Percentiles rank a stretch among this genome's conserved stretches.
Conservation (phyloP, 1,140 invertebrate species). For the Neodiprion fabricii region DNA sequence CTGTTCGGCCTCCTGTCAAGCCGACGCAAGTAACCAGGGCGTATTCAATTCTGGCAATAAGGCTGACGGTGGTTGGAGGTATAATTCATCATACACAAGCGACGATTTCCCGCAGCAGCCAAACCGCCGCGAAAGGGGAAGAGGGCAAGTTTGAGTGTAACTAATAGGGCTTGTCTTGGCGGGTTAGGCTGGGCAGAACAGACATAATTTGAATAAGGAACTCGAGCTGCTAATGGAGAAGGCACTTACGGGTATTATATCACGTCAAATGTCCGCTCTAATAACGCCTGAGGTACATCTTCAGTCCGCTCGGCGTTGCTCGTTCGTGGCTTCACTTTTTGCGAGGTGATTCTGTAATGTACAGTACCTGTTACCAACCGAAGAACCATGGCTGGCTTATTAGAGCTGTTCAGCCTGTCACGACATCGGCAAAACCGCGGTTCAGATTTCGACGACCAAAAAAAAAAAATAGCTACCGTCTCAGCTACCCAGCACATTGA, state of each 20-base stretch:
- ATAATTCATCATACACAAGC: neutral
- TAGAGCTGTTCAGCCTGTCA: no score
- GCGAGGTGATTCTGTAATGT: no score
- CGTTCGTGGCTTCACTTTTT: conserved; percentile 30
- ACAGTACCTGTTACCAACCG: no score
- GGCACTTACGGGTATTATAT: conserved; percentile 37
- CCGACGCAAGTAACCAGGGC: no score
- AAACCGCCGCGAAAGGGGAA: conserved; percentile 8
- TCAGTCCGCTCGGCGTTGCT: neutral
- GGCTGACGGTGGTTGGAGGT: neutral
- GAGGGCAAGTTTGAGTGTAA: conserved; percentile 33
- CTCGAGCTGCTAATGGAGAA: conserved; percentile 30
- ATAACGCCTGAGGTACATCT: conserved; percentile 25
- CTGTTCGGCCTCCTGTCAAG: no score
- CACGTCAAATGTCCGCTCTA: conserved; percentile 20
- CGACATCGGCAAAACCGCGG: no score
- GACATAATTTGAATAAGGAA: conserved; percentile 34
- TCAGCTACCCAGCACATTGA: no score
- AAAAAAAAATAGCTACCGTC: no score
- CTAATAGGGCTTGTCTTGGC: conserved; percentile 40
- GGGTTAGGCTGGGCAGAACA: conserved; percentile 31
- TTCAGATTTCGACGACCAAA: no score
- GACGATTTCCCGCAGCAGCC: conserved; percentile 20
- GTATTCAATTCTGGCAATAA: no score
- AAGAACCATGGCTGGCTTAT: no score